These are phyloP conservation scores for Festucalex cinctus DNA, from an alignment of 2,113 vertebrate species.

Conservation along the genomic window DNA sequence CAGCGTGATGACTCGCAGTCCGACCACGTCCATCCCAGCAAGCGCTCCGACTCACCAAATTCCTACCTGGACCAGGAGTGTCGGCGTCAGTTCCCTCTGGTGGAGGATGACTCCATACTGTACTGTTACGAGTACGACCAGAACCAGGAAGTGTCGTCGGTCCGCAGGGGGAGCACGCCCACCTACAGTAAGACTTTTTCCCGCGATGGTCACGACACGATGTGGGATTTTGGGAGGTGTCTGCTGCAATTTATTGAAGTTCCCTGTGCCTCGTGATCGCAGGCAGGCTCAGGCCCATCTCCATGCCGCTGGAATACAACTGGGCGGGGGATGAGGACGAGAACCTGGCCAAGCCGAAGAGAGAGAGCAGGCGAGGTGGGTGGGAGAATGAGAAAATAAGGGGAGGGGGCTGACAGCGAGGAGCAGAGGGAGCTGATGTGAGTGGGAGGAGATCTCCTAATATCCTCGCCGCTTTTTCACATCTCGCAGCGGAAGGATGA, in stretches of 20 bases:
- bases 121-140: slow-evolving; percentile 98
- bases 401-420: slow-evolving; percentile 28
- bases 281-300: slow-evolving; percentile 97
- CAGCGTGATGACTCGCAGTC: slow-evolving; percentile 80
- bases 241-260: slow-evolving; percentile 35
- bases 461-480: slow-evolving; percentile 59
- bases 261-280: slow-evolving; percentile 49
- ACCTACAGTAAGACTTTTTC: slow-evolving; percentile 83
- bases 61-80: slow-evolving; percentile 98
- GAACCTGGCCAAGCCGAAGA: slow-evolving; percentile 94
- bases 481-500: slow-evolving; percentile 59
- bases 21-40: slow-evolving; percentile 78
- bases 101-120: slow-evolving; percentile 92
- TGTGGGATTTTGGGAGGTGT: slow-evolving; percentile 19
- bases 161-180: slow-evolving; percentile 88
- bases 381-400: slow-evolving; percentile 59
- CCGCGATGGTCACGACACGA: not conserved
- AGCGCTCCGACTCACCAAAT: slow-evolving; percentile 96
- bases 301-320: slow-evolving; percentile 99
- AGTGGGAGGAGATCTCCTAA: slow-evolving; percentile 65
- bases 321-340: slow-evolving; percentile 98
- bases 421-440: slow-evolving; percentile 48
- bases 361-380: slow-evolving; percentile 98
- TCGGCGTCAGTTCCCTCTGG: slow-evolving; percentile 84
- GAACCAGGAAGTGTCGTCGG: slow-evolving; percentile 84